phyloP scores from a whole-genome alignment of 2,113 vertebrate species.

The Mus musculus region GRCm39 chr1:119147501-119148000 shows the following conservation, averaged over 20 bases:
- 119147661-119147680: neutral
- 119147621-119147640: too few species aligned
- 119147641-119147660: neutral
- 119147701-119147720: neutral
- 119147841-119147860: neutral
- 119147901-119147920: neutral
- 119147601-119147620: neutral
- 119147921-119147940: neutral
- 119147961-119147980: neutral
- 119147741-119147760: neutral
- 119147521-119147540: neutral
- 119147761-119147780: neutral
- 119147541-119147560: accelerated
- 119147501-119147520: neutral
- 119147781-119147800: neutral
- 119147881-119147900: neutral
- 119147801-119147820: neutral
- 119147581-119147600: neutral
- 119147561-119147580: accelerated
- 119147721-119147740: neutral
- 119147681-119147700: neutral
- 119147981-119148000: neutral
- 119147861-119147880: neutral
- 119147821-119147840: neutral
- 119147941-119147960: neutral